Evolutionary conservation across 1,140 invertebrate species (phyloP).

Genomic region (Procambarus virginalis): DNA sequence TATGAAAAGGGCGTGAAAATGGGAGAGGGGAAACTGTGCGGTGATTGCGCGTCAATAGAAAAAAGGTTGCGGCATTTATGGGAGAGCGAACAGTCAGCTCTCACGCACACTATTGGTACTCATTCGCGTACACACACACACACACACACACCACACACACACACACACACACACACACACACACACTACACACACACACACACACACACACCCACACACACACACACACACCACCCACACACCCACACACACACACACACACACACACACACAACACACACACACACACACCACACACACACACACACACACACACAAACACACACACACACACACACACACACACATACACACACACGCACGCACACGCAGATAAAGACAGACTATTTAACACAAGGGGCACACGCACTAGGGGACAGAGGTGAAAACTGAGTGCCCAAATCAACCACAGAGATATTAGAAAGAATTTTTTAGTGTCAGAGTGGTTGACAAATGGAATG

Average conservation of each 20-base stretch:
- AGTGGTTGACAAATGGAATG: no score
- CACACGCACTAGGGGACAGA: no score
- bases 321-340: conserved; percentile 51
- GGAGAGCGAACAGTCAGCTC: background rate
- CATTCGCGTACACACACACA: background rate
- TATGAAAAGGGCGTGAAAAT: background rate
- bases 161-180: background rate
- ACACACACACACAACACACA: conserved; percentile 42
- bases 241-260: conserved; percentile 19
- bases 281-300: conserved; percentile 49
- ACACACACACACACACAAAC: conserved; percentile 47
- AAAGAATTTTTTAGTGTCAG: no score
- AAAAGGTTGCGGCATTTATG: background rate
- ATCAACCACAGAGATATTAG: no score
- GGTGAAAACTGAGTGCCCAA: no score
- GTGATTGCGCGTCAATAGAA: background rate
- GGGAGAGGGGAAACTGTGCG: background rate
- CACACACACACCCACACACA: background rate
- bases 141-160: conserved; percentile 22
- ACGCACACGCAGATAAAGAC: background rate
- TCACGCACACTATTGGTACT: background rate
- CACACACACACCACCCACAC: conserved; percentile 33
- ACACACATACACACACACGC: conserved; percentile 46
- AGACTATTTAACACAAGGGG: no score
- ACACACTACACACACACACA: background rate